Base-by-base conservation (phyloP, 2,797 vertebrate genomes). In the Etheostoma perlongum region DNA sequence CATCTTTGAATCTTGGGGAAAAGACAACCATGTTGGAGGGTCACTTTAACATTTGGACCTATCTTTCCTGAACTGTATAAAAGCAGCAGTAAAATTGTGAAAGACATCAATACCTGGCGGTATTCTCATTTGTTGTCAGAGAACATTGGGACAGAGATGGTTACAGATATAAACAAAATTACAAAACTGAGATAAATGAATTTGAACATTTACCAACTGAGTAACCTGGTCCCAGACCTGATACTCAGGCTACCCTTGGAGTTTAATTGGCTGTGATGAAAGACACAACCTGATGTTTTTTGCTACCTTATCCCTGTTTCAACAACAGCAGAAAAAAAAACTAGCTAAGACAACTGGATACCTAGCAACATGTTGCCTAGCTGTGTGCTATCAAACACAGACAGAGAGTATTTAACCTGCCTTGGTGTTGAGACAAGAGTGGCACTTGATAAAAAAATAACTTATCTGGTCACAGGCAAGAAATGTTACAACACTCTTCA, bases 291-390 rank as follows among this genome's bases (percentile, higher is more conserved):
- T 30, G n/a, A 36, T 33, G 19, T 36, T 58, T 79, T 27, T 58
- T 52, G 49, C 16, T 18, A 25, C 2, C 36, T 52, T 46, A 15
- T 21, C 21, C 18, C 5, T 25, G 65, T 70, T 70, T 62, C 11
- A 70, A 49, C 19, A 11, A 12, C 12, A 60, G 27, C 18, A 47
- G 13, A 61, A 49, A 27, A n/a, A 71, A 54, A 71, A 64, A 55
- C 21, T 16, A 42, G 62, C 36, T 49, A 19, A 19, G 14, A 70
- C 49, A 44, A 58, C 8, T 42, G 14, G 18, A 77, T 69, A 12
- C 0, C 13, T 52, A 44, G 30, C 27, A 68, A 60, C 62, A 67
- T 54, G 49, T 57, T 49, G 65, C 27, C 54, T 30, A 21, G 25
- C 44, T 63, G 46, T 14, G 16, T 1, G 42, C 15, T 48, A 6